A percentile compares a stretch with the other conserved stretches of the same genome.
These are phyloP conservation scores for Nipponia nippon DNA, from an alignment of 2,113 vertebrate species.

Conservation along the genomic window DNA sequence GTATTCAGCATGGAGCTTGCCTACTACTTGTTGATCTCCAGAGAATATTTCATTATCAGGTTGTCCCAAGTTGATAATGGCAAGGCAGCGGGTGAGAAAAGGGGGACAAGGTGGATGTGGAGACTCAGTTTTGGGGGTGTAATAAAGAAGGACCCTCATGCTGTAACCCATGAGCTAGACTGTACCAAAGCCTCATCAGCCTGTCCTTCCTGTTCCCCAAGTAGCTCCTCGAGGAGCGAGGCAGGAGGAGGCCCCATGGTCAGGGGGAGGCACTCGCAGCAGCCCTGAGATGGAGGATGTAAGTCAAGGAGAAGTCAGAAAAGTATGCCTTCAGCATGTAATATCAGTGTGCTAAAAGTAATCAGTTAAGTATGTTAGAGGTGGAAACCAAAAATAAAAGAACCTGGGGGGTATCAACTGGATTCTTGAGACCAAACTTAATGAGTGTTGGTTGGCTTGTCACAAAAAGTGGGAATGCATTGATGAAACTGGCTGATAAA, in stretches of 20 bases:
- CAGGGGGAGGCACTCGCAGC: fast-evolving
- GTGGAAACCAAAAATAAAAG: neutral
- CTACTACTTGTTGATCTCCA: neutral
- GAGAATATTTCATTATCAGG: neutral
- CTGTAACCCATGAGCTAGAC: neutral
- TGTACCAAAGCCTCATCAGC: neutral
- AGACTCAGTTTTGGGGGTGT: neutral
- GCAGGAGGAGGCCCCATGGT: neutral
- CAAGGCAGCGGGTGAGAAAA: neutral
- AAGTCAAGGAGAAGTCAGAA: neutral
- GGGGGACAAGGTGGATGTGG: neutral
- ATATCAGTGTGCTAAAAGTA: neutral
- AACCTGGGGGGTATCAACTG: neutral
- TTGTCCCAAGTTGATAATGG: neutral
- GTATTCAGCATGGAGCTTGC: neutral
- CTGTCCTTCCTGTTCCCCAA: neutral
- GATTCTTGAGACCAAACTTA: neutral
- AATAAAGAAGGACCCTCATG: neutral
- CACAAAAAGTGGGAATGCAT: neutral
- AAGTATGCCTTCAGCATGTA: neutral
- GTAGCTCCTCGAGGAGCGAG: neutral
- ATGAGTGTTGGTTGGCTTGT: neutral
- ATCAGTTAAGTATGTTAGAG: neutral
- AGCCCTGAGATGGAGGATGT: neutral
- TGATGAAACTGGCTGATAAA: neutral